Conservation (phyloP, 92 coral and sea anemone genomes). For the Porites lobata region DNA sequence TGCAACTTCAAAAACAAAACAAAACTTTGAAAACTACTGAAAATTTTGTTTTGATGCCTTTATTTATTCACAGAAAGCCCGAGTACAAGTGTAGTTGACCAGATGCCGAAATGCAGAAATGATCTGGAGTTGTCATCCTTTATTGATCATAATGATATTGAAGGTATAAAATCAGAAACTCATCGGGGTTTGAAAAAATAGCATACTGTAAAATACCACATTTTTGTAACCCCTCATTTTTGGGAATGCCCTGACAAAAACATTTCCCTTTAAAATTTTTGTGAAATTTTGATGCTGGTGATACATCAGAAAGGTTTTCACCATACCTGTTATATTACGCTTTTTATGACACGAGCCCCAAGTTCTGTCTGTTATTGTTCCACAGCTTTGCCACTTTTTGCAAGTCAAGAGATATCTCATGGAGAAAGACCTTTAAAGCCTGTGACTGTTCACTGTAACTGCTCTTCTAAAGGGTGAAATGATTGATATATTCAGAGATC, state of each 20-base stretch:
- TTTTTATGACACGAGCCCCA: background rate
- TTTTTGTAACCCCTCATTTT: background rate
- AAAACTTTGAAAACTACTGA: background rate
- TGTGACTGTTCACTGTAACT: slow-evolving; percentile 12
- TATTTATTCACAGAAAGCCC: background rate
- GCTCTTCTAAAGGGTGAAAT: background rate
- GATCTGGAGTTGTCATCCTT: background rate
- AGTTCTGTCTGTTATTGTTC: too few relatives aligned
- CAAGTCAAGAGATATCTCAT: background rate
- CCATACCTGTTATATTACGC: background rate
- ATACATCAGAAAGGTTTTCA: background rate
- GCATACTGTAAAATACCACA: background rate
- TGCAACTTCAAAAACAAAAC: background rate
- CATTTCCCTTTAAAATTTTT: background rate
- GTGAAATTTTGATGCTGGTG: background rate
- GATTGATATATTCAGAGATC: background rate
- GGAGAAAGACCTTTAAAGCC: slow-evolving; percentile 1
- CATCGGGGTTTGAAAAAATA: background rate
- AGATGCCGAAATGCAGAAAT: background rate
- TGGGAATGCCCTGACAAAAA: background rate
- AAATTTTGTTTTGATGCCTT: slow-evolving; percentile 14
- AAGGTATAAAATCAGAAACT: background rate
- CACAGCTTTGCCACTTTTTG: too few relatives aligned
- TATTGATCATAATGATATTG: background rate
- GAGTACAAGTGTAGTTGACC: background rate